Conservation (phyloP, 2,113 vertebrate genomes). For the Nanorana parkeri region DNA sequence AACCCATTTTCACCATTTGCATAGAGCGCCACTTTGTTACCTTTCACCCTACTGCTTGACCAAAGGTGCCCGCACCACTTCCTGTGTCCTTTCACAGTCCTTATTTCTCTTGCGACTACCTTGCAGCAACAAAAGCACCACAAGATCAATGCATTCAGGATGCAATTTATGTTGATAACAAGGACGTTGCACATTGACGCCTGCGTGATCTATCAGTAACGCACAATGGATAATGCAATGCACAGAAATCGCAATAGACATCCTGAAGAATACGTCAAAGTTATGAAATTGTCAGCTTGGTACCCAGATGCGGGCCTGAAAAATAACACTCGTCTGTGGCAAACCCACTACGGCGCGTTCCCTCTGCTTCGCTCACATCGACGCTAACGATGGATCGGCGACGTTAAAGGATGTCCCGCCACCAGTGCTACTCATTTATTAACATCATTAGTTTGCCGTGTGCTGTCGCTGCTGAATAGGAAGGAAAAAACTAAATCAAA, state of each 20-base stretch:
- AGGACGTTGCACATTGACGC: not conserved
- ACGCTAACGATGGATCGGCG: not conserved
- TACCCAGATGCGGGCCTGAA: not conserved
- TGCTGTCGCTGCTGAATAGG: not conserved
- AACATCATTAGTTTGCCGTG: constrained; percentile 21
- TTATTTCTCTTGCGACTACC: too few relatives aligned
- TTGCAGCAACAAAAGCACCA: too few relatives aligned
- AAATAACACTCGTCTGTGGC: not conserved
- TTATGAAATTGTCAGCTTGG: not conserved
- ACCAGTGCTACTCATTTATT: constrained; percentile 8
- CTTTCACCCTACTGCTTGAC: too few relatives aligned
- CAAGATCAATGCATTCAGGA: too few relatives aligned
- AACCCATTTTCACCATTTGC: too few relatives aligned
- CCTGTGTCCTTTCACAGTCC: too few relatives aligned
- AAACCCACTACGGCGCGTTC: not conserved
- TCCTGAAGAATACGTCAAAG: not conserved
- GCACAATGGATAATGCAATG: not conserved
- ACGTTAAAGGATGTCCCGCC: constrained; percentile 5
- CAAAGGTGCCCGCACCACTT: too few relatives aligned
- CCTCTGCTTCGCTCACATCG: not conserved
- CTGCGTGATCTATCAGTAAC: not conserved
- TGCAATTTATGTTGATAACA: not conserved
- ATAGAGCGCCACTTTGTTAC: too few relatives aligned
- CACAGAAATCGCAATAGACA: not conserved
- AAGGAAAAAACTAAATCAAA: not conserved